Conservation (phyloP, 1,140 invertebrate species). For the Panagrolaimus sp. region DNA sequence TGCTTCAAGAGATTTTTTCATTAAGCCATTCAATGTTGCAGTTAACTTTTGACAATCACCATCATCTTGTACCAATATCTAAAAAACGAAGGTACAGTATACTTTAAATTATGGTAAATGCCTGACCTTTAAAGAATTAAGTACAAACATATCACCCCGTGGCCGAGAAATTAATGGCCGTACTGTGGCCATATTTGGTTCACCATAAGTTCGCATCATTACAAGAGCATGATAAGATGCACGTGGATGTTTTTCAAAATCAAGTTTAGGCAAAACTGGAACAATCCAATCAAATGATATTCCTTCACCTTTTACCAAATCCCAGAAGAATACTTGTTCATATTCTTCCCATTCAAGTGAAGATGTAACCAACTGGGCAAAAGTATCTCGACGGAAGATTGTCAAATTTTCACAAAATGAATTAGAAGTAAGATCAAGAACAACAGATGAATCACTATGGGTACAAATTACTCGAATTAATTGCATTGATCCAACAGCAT, state of each 20-base stretch:
- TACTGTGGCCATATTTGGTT: neutral
- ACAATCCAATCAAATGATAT: slow-evolving; percentile 1
- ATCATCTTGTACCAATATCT: neutral
- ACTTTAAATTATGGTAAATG: neutral
- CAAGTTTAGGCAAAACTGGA: neutral
- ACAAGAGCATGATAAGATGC: neutral
- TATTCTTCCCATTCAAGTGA: slow-evolving; percentile 9
- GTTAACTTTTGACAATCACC: neutral
- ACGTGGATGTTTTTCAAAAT: neutral
- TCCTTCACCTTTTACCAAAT: slow-evolving; percentile 3
- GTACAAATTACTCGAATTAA: neutral
- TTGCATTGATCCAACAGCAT: neutral
- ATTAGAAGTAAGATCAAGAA: neutral
- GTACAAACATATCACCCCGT: neutral
- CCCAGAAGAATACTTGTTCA: slow-evolving; percentile 11
- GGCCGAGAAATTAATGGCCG: neutral
- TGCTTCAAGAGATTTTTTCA: slow-evolving; percentile 2
- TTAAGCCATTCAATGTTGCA: neutral
- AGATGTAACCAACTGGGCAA: neutral
- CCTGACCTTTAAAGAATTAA: neutral
- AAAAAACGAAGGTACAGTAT: neutral
- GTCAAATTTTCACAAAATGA: neutral
- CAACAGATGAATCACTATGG: neutral
- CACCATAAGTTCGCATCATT: neutral
- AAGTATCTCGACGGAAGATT: neutral